phyloP scores from a whole-genome alignment of 1,140 invertebrate genomes.

The Phymastichus coffea region DNA sequence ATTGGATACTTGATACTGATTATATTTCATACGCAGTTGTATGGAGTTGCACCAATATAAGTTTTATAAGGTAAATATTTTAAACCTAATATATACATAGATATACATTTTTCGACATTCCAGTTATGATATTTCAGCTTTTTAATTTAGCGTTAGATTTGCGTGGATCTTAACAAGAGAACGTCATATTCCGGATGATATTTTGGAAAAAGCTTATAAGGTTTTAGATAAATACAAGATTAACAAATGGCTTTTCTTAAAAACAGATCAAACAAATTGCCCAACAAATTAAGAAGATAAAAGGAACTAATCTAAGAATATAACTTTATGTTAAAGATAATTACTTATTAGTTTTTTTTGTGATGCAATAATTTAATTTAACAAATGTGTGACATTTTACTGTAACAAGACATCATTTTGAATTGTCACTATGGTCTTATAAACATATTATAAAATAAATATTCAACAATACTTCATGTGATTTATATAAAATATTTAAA shows the following conservation, averaged over 20 bases:
- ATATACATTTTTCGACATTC: neutral
- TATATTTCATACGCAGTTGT: slow-evolving; percentile 74
- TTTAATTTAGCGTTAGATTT: slow-evolving; percentile 59
- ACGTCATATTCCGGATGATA: slow-evolving; percentile 56
- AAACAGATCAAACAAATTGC: slow-evolving; percentile 68
- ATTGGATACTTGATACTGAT: slow-evolving; percentile 78
- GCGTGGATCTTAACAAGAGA: slow-evolving; percentile 69
- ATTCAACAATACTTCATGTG: too few relatives aligned
- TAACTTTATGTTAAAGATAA: too few relatives aligned
- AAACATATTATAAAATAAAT: too few relatives aligned
- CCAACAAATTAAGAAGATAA: too few relatives aligned
- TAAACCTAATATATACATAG: too few relatives aligned
- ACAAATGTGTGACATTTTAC: too few relatives aligned
- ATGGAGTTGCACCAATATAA: slow-evolving; percentile 73
- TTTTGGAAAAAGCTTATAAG: slow-evolving; percentile 63
- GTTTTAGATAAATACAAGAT: slow-evolving; percentile 62
- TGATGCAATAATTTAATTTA: too few relatives aligned
- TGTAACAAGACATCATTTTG: too few relatives aligned
- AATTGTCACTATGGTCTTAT: too few relatives aligned
- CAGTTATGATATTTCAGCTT: neutral
- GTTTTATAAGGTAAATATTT: slow-evolving; percentile 57
- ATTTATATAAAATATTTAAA: too few relatives aligned
- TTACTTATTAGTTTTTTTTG: too few relatives aligned
- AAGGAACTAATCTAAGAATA: too few relatives aligned
- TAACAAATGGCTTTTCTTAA: slow-evolving; percentile 61